Conservation (phyloP, 2,888 invertebrate species). For the Aleiodes leptofemur region DNA sequence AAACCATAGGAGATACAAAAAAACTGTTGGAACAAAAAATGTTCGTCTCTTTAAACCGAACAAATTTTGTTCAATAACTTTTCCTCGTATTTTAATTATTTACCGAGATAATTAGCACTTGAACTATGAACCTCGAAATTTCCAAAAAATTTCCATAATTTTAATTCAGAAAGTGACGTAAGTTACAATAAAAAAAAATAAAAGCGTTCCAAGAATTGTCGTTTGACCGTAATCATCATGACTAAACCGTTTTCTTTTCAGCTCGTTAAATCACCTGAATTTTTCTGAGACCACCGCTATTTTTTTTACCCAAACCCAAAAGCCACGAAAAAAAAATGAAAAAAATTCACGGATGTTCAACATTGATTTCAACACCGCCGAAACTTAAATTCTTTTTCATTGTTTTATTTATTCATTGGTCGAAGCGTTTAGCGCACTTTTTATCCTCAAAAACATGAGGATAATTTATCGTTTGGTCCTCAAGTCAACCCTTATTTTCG, state of each 20-base stretch:
- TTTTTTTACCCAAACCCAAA: background rate
- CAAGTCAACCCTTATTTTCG: conserved; percentile 47
- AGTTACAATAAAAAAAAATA: conserved; percentile 2
- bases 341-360: conserved; percentile 45
- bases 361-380: conserved; percentile 51
- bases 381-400: conserved; percentile 11
- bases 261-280: conserved; percentile 19
- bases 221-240: conserved; percentile 24
- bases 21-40: too few species aligned
- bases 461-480: conserved; percentile 48
- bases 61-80: too few species aligned
- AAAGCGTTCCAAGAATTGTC: conserved; percentile 41
- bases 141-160: background rate
- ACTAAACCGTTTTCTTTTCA: conserved; percentile 41
- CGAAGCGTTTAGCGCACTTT: conserved; percentile 38
- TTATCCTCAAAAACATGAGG: conserved; percentile 35
- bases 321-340: conserved; percentile 9
- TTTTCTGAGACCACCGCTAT: conserved; percentile 18
- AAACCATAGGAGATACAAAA: too few species aligned
- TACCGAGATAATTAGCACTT: too few species aligned
- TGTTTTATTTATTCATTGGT: conserved; percentile 22
- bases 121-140: too few species aligned
- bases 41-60: too few species aligned
- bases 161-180: background rate
- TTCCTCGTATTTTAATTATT: too few species aligned